These are phyloP conservation scores for Cydia pomonella DNA, from an alignment of 1,140 invertebrate species.

Conservation along the genomic window DNA sequence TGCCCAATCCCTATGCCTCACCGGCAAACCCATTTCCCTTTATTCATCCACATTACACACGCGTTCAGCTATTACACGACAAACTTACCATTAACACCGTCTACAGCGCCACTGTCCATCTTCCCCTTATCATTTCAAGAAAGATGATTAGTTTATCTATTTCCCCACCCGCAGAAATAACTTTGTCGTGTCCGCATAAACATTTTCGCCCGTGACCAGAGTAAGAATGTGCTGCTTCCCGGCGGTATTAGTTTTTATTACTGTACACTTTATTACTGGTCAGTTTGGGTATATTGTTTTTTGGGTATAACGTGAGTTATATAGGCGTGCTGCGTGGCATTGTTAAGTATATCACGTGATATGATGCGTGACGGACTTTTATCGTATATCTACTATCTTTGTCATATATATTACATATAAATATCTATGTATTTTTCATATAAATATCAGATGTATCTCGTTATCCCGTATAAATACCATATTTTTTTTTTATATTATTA, in stretches of 20 bases:
- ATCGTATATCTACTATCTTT: too few species aligned
- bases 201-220: slow-evolving; percentile 18
- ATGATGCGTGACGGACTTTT: not conserved
- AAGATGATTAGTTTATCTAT: not conserved
- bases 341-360: not conserved
- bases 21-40: slow-evolving; percentile 5
- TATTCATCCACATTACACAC: slow-evolving; percentile 9
- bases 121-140: not conserved
- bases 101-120: not conserved
- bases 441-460: too few species aligned
- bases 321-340: not conserved
- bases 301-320: not conserved
- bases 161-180: not conserved
- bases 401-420: too few species aligned
- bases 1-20: not conserved
- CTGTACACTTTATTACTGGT: slow-evolving; percentile 22
- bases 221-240: not conserved
- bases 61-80: slow-evolving; percentile 1
- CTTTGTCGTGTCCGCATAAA: slow-evolving; percentile 16
- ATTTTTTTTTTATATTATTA: too few species aligned
- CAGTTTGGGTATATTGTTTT: slow-evolving; percentile 31
- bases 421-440: too few species aligned
- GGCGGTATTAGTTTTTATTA: slow-evolving; percentile 21
- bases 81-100: not conserved
- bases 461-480: too few species aligned